Evolutionary conservation across 2,113 vertebrate species (phyloP).

Genomic region (Nerophis lumbriciformis): DNA sequence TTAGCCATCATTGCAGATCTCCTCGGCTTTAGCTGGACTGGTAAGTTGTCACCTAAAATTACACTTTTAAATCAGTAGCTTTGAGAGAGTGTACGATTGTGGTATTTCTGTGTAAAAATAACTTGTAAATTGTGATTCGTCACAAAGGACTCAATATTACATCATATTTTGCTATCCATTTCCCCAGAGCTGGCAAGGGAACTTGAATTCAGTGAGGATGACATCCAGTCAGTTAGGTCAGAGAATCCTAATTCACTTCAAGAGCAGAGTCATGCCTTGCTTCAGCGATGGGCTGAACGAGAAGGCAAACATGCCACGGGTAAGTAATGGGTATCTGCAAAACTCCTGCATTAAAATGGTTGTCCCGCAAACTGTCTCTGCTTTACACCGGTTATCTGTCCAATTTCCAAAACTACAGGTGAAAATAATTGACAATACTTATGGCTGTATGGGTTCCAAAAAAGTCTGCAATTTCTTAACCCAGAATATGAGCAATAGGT

Average conservation of each 20-base stretch:
- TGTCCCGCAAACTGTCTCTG: no score
- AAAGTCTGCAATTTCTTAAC: no score
- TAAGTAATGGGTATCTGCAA: constrained; percentile 40
- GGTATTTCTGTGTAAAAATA: not conserved
- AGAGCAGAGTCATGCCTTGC: constrained; percentile 90
- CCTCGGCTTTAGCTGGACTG: constrained; percentile 98
- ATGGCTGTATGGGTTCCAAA: no score
- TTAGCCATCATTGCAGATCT: constrained; percentile 92
- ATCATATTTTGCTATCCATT: constrained; percentile 14
- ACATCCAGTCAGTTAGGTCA: constrained; percentile 86
- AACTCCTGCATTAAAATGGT: no score
- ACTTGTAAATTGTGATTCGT: not conserved
- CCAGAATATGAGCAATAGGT: no score
- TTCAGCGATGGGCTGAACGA: constrained; percentile 90
- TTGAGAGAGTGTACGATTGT: not conserved
- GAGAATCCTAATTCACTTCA: constrained; percentile 96
- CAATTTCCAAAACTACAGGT: no score
- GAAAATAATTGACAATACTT: no score
- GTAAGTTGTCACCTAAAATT: constrained; percentile 56
- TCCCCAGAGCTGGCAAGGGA: constrained; percentile 88
- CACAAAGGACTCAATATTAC: not conserved
- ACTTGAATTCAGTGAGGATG: constrained; percentile 91
- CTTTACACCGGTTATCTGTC: no score
- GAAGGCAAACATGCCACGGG: constrained; percentile 92
- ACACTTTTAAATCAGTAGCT: not conserved